These are phyloP conservation scores for Tragelaphus scriptus DNA, from an alignment of 2,113 vertebrate genomes.

Conservation along the genomic window DNA sequence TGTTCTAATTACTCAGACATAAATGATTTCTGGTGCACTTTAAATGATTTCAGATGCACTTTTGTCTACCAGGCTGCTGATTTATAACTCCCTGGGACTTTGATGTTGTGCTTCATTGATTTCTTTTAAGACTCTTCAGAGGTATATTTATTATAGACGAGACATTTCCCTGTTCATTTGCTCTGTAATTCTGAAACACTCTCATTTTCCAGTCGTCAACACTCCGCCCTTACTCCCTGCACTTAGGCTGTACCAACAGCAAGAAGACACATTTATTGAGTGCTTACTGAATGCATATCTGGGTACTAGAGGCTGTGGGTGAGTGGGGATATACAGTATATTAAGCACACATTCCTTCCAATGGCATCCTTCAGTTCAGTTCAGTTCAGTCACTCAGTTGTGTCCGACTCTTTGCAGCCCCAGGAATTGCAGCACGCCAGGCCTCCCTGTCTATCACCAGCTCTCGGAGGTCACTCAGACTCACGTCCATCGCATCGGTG, in stretches of 20 bases:
- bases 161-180: conserved; percentile 40
- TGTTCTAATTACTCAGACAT: conserved; percentile 64
- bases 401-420: no score
- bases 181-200: conserved; percentile 18
- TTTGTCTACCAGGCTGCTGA: conserved; percentile 59
- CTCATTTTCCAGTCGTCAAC: conserved; percentile 24
- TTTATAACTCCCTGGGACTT: conserved; percentile 48
- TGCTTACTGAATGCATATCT: neutral
- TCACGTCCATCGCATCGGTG: fast-evolving
- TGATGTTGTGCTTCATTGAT: conserved; percentile 61
- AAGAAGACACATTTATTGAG: neutral
- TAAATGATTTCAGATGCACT: conserved; percentile 56
- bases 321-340: neutral
- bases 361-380: neutral
- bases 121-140: conserved; percentile 64
- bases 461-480: no score
- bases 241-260: neutral
- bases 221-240: neutral
- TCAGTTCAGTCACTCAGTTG: fast-evolving
- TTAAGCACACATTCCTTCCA: neutral
- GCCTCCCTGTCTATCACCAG: no score
- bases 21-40: conserved; percentile 53
- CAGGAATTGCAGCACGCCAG: no score
- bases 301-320: neutral
- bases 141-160: conserved; percentile 55